Percentiles rank a stretch among this genome's conserved stretches.
Evolutionary conservation across 1,140 invertebrate genomes (phyloP).

Genomic region (Neodiprion pinetum): DNA sequence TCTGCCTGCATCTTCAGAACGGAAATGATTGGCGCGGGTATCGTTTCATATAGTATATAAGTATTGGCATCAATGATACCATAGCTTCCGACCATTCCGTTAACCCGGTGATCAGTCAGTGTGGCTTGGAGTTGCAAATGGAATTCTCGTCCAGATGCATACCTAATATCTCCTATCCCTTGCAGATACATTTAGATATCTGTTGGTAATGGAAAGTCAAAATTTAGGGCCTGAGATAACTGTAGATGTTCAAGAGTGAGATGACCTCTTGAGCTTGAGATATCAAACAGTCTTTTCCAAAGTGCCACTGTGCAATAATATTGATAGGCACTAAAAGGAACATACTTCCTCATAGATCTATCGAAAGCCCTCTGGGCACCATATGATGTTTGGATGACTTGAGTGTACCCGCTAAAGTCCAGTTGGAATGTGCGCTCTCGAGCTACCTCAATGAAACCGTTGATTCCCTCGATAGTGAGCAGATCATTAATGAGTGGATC

Average conservation of each 20-base stretch:
- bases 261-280: background rate
- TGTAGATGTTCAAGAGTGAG: background rate
- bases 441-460: background rate
- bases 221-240: background rate
- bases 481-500: background rate
- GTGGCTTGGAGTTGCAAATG: background rate
- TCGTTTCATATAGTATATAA: background rate
- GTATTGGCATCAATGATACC: background rate
- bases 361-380: background rate
- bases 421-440: background rate
- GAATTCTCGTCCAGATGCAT: background rate
- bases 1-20: background rate
- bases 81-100: background rate
- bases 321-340: background rate
- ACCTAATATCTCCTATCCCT: background rate
- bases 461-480: background rate
- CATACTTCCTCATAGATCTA: background rate
- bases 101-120: background rate
- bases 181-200: background rate
- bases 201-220: background rate
- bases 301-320: background rate
- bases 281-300: background rate
- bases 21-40: background rate
- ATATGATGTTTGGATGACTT: background rate
- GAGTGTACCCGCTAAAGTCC: background rate